Evolutionary conservation across 2,797 vertebrate genomes (phyloP).

Genomic region (Simalia tracyae): DNA sequence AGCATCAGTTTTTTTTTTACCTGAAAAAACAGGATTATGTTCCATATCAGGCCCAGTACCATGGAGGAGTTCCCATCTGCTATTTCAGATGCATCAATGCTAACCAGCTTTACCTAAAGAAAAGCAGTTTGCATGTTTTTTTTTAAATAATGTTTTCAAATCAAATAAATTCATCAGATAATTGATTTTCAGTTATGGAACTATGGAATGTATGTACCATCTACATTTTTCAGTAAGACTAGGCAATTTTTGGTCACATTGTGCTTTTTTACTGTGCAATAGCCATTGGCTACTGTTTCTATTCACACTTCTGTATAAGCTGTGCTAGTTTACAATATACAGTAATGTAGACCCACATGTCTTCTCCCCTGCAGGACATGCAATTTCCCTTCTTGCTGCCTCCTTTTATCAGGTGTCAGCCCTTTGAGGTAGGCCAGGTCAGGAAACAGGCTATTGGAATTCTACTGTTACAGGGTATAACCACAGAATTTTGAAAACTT

Average conservation of each 20-base stretch:
- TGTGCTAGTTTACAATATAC: not conserved
- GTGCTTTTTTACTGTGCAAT: not conserved
- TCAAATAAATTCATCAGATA: not conserved
- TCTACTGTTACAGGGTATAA: too few relatives aligned
- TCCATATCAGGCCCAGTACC: constrained; percentile 97
- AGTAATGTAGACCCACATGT: not conserved
- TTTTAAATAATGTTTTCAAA: not conserved
- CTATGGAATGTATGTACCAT: not conserved
- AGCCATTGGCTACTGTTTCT: not conserved
- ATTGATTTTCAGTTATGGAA: not conserved
- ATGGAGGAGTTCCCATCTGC: constrained; percentile 94
- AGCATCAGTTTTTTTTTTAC: constrained; percentile 72
- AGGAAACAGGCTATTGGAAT: not conserved
- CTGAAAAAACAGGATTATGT: constrained; percentile 98
- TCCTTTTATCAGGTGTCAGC: not conserved
- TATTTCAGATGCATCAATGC: constrained; percentile 92
- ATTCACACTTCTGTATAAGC: not conserved
- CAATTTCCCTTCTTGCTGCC: not conserved
- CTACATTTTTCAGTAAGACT: not conserved
- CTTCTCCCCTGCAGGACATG: not conserved
- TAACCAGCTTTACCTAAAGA: constrained; percentile 91
- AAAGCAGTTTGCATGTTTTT: constrained; percentile 40
- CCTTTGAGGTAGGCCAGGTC: not conserved
- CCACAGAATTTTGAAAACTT: not conserved
- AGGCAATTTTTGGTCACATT: not conserved